Evolutionary conservation across 2,797 vertebrate species (phyloP).

Genomic region (Neostethus bicornis): DNA sequence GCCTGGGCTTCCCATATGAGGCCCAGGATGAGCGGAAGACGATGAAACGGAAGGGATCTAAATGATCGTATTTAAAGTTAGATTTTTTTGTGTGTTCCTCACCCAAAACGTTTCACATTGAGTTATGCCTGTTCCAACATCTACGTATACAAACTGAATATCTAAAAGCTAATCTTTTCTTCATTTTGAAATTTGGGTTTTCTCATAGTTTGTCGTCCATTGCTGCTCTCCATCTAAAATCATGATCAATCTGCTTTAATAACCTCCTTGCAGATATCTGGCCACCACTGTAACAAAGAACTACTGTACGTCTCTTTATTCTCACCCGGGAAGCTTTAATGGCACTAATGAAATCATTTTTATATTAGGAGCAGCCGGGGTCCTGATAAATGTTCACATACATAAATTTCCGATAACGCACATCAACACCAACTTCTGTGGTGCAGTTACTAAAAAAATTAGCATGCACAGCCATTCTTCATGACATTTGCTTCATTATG

Average conservation of each 20-base stretch:
- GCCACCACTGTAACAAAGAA: background rate
- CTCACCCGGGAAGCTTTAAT: slow-evolving; percentile 14
- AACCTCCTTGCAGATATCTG: slow-evolving; percentile 6
- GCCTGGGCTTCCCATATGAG: no score
- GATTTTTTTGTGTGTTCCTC: no score
- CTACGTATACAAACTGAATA: background rate
- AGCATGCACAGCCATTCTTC: slow-evolving; percentile 21
- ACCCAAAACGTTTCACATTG: no score
- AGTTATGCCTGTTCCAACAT: no score
- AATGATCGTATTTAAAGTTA: no score
- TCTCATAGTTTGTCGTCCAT: background rate
- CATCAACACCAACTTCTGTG: slow-evolving; percentile 6
- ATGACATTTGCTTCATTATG: slow-evolving; percentile 37
- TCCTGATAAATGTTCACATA: slow-evolving; percentile 22
- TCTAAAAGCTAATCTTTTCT: background rate
- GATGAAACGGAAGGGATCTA: no score
- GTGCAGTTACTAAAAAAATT: slow-evolving; percentile 18
- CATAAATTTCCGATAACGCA: slow-evolving; percentile 26
- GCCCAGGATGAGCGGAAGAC: no score
- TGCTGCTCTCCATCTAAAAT: background rate
- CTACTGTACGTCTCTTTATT: background rate
- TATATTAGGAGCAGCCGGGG: slow-evolving; percentile 21
- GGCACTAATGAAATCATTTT: slow-evolving; percentile 24
- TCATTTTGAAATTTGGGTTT: background rate
- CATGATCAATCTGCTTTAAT: background rate